Base-by-base conservation (phyloP, 1,140 invertebrate genomes). In the Brachionus rubens region DNA sequence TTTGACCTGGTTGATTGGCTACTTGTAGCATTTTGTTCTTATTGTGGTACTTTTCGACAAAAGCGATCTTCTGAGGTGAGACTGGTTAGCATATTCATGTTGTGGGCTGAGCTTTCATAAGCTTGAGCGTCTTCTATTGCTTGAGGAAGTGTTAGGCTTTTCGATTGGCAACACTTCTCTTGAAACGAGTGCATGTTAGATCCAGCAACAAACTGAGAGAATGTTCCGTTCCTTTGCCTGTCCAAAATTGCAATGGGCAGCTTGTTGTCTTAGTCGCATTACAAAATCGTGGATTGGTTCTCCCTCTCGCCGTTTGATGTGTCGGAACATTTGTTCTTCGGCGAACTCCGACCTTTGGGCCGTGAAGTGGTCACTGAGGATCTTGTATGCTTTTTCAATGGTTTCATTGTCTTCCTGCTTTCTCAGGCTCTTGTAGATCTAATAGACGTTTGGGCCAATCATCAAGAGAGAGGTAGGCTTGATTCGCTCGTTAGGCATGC, bases 101-200 rank as follows among this genome's bases (percentile, higher is more conserved):
- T n/a, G n/a, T n/a, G n/a, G n/a, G n/a, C n/a, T n/a, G n/a, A n/a
- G n/a, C n/a, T n/a, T n/a, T n/a, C n/a, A n/a, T n/a, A n/a, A n/a
- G n/a, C n/a, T n/a, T n/a, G n/a, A n/a, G n/a, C n/a, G n/a, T n/a
- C n/a, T n/a, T n/a, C n/a, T n/a, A n/a, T n/a, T n/a, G n/a, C n/a
- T n/a, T n/a, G n/a, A n/a, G n/a, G n/a, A n/a, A n/a, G n/a, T n/a
- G n/a, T n/a, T n/a, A n/a, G n/a, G n/a, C n/a, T n/a, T n/a, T n/a
- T n/a, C n/a, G n/a, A n/a, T n/a, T n/a, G n/a, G n/a, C n/a, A n/a
- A n/a, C n/a, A n/a, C n/a, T 54, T 54, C 26, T 54, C 50, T 24
- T 30, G 50, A 28, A 54, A 54, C 10, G 50, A 54, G 26, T 54
- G 50, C 21, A 54, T 54, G 50, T 54, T 28, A 24, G 50, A 54